Conservation (phyloP, 2,888 invertebrate genomes). For the Heliconius aoede region DNA sequence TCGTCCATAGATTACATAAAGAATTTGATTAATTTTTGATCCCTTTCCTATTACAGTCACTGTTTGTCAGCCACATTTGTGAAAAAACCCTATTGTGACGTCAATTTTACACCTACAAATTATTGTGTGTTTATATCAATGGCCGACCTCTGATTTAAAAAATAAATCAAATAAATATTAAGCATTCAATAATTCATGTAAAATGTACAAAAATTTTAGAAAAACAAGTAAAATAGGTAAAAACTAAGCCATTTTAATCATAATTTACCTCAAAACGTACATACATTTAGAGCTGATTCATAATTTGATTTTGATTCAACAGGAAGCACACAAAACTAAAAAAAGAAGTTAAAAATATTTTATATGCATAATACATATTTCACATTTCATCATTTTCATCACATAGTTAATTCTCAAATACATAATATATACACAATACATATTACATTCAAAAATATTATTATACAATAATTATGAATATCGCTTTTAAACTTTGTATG, state of each 20-base stretch:
- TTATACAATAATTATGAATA: constrained; percentile 30
- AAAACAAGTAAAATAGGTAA: neutral
- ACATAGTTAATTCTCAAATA: constrained; percentile 16
- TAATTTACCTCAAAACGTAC: neutral
- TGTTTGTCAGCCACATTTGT: too few species aligned
- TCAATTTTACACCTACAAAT: too few species aligned
- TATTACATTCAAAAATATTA: constrained; percentile 6
- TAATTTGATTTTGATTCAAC: too few species aligned
- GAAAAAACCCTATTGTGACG: too few species aligned
- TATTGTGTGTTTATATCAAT: neutral
- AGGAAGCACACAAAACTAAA: neutral
- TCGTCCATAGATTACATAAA: too few species aligned
- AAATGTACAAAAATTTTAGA: neutral
- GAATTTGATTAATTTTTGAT: too few species aligned
- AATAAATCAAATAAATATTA: neutral
- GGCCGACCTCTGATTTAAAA: neutral
- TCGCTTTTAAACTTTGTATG: constrained; percentile 16
- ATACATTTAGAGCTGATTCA: too few species aligned
- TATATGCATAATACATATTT: constrained; percentile 7
- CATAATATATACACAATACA: constrained; percentile 22
- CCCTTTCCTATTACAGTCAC: too few species aligned
- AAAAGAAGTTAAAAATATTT: neutral
- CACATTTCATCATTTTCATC: constrained; percentile 21
- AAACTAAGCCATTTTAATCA: neutral
- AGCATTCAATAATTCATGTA: neutral